A percentile compares a stretch with the other conserved stretches of the same genome.
Conservation (phyloP, 2,797 vertebrate species). For the Cryptoprocta ferox region DNA sequence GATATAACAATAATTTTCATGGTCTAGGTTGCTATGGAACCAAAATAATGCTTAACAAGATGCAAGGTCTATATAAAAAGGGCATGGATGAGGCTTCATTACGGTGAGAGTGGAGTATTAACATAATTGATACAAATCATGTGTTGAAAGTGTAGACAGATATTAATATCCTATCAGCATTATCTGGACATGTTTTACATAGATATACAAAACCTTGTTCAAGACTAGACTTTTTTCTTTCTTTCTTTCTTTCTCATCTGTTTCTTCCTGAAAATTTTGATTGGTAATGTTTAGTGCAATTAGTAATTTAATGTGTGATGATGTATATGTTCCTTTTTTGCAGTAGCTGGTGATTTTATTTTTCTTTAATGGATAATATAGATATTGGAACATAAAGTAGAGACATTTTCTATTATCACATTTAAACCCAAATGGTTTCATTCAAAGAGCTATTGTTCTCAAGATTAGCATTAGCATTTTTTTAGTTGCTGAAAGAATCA, state of each 20-base stretch:
- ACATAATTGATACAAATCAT: not conserved
- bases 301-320: not conserved
- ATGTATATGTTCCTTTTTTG: not conserved
- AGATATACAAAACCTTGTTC: not conserved
- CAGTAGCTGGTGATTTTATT: not conserved
- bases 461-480: not conserved
- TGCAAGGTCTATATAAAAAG: not conserved
- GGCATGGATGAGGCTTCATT: accelerated
- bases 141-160: not conserved
- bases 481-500: not conserved
- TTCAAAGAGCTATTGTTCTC: not conserved
- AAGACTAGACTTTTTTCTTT: not conserved
- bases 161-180: not conserved
- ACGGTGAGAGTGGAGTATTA: not conserved
- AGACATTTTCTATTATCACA: not conserved
- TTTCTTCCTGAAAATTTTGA: not conserved
- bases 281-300: not conserved
- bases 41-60: not conserved
- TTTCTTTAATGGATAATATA: not conserved
- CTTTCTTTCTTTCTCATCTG: not conserved
- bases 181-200: not conserved
- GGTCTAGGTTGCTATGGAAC: not conserved
- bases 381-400: not conserved
- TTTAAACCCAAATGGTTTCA: not conserved
- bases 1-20: not conserved